Base-by-base conservation (phyloP, 1,140 invertebrate species). In the Trichogramma pretiosum region DNA sequence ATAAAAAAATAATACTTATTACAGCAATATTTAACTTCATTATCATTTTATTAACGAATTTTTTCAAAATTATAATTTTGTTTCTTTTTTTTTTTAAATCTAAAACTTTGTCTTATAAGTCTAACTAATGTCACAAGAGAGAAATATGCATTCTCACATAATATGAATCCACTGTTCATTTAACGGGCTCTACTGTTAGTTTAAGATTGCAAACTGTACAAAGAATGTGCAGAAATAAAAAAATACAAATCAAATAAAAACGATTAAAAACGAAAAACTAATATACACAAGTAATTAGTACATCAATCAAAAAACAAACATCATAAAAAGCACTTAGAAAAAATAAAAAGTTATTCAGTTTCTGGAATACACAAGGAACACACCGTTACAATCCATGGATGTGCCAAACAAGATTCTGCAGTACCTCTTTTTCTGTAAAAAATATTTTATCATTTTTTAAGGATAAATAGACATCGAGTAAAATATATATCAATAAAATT, bases 311-410 rank as follows among this genome's bases (percentile, higher is more conserved):
- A 30, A 36, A 50, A 37, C 43, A 36, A 22, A 46, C 37, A 13
- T 45, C 33, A 32, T 41, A 41, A 39, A 53, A 53, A 46, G 57
- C 17, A 35, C 47, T 53, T 48, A 43, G 54, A 55, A 56, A 34
- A 55, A 56, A 34, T 57, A 60, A 60, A 60, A 42, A 46, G 21
- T 40, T 28, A 56, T 55, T 58, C 49, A 61, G 46, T 56, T 48
- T 60, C 48, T 41, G 30, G 43, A 57, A 55, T 59, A 30, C 37
- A 64, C 57, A 59, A 62, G 51, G 58, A 64, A 70, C 68, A 66
- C 62, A 74, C 72, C 65, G 65, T 67, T 57, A 71, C 67, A 58
- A 83, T 82, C 81, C 81, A 83, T 13, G 80, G 77, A 73, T 83
- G 81, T 52, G 74, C 66, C 42, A 83, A 68, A 62, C 78, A 81